Evolutionary conservation across 1,140 invertebrate species (phyloP).

Genomic region (Drosophila repletoides): DNA sequence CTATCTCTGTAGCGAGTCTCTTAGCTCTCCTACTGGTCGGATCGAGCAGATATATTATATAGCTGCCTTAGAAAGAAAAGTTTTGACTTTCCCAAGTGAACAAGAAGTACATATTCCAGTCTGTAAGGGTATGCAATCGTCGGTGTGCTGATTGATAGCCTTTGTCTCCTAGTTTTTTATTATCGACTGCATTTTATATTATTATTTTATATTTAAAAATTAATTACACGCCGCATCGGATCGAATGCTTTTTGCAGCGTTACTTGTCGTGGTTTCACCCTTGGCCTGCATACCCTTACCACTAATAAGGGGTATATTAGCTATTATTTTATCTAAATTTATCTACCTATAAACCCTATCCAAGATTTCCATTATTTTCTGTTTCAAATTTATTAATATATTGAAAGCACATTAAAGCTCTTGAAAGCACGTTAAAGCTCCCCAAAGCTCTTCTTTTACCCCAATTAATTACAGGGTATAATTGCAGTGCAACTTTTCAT

Average conservation of each 20-base stretch:
- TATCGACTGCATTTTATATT: slow-evolving; percentile 52
- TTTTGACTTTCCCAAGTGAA: too few species aligned
- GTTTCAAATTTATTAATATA: neutral
- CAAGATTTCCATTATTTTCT: neutral
- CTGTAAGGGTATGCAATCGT: too few species aligned
- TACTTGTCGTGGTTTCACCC: slow-evolving; percentile 6
- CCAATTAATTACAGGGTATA: neutral
- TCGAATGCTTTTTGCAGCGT: slow-evolving; percentile 44
- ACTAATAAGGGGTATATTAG: slow-evolving; percentile 4
- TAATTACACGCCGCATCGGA: slow-evolving; percentile 65
- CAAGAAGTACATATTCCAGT: too few species aligned
- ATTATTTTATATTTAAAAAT: slow-evolving; percentile 77
- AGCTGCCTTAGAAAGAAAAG: too few species aligned
- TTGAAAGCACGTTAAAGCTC: too few species aligned
- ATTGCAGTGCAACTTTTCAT: slow-evolving; percentile 6
- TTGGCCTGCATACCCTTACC: slow-evolving; percentile 27
- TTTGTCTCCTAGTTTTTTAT: slow-evolving; percentile 33
- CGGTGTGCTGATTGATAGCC: too few species aligned
- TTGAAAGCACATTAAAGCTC: neutral
- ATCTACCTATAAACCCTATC: neutral
- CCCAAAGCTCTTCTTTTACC: too few species aligned
- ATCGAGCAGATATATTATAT: too few species aligned
- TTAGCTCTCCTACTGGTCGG: too few species aligned
- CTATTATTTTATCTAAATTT: neutral
- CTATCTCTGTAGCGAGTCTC: too few species aligned